A percentile compares a stretch with the other conserved stretches of the same genome.
Conservation (phyloP, 92 coral and sea anemone genomes). For the Epizoanthus stellaris region DNA sequence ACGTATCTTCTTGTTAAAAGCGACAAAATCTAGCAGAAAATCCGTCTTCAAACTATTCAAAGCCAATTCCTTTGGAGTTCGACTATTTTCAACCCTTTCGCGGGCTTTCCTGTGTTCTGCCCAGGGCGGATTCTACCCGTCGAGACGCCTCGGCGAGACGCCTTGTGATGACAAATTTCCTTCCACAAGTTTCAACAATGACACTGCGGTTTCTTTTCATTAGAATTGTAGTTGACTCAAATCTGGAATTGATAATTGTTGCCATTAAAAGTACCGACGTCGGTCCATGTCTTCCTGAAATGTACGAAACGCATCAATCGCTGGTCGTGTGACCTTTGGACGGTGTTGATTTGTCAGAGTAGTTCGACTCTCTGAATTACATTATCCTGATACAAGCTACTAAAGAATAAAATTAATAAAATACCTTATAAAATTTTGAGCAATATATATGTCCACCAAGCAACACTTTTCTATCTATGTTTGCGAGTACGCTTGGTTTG, state of each 20-base stretch:
- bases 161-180: conserved; percentile 44
- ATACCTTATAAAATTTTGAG: too few species aligned
- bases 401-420: too few species aligned
- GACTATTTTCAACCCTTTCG: conserved; percentile 16
- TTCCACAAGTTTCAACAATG: conserved; percentile 23
- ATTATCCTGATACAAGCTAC: neutral
- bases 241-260: conserved; percentile 56
- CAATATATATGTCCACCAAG: too few species aligned
- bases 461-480: too few species aligned
- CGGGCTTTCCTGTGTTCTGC: conserved; percentile 27
- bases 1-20: neutral
- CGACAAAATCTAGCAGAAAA: too few species aligned
- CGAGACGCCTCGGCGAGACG: conserved; percentile 24
- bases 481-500: too few species aligned
- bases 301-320: conserved; percentile 37
- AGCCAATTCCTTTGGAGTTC: neutral
- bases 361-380: neutral
- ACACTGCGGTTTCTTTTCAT: conserved; percentile 59
- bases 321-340: conserved; percentile 16
- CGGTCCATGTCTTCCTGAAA: conserved; percentile 4
- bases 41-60: too few species aligned
- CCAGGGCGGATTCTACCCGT: neutral
- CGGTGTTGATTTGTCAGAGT: conserved; percentile 35
- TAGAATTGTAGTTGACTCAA: conserved; percentile 38
- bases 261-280: conserved; percentile 34